Percentiles rank a stretch among this genome's conserved stretches.
These are phyloP conservation scores for Limnephilus auricula DNA, from an alignment of 2,888 invertebrate genomes.

Conservation along the genomic window DNA sequence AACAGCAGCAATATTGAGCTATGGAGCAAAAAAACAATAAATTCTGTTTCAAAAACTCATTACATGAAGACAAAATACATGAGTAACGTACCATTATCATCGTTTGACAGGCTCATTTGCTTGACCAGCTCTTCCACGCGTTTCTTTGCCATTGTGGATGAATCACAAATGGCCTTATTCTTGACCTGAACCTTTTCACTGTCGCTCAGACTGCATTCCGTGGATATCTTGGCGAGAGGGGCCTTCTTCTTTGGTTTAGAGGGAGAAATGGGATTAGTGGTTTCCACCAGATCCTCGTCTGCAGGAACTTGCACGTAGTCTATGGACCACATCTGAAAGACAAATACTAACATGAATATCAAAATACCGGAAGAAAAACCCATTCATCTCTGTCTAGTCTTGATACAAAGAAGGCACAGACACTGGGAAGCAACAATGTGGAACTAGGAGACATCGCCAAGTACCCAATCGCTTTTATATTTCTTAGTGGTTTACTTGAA, in stretches of 20 bases:
- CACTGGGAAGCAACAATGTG: not conserved
- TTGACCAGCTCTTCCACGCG: constrained; percentile 84
- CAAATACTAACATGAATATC: not conserved
- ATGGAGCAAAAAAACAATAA: not conserved
- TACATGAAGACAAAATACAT: not conserved
- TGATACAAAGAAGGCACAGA: not conserved
- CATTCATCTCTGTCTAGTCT: not conserved
- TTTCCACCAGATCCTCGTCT: constrained; percentile 73
- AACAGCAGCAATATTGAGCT: not conserved
- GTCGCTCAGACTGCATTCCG: constrained; percentile 62
- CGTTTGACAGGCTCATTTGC: constrained; percentile 86
- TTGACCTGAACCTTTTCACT: constrained; percentile 52
- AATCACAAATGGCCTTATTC: constrained; percentile 61
- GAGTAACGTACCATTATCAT: constrained; percentile 72
- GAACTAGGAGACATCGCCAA: not conserved
- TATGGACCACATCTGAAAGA: constrained; percentile 94
- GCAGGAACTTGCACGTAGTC: constrained; percentile 93
- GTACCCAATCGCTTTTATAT: too few relatives aligned
- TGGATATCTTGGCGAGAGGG: constrained; percentile 53
- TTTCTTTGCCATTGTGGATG: constrained; percentile 74
- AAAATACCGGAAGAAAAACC: not conserved
- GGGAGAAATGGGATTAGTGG: constrained; percentile 53
- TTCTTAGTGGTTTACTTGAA: too few relatives aligned
- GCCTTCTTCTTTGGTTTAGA: constrained; percentile 58
- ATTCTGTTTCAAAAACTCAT: not conserved